Percentiles rank a stretch among this genome's conserved stretches.
These are phyloP conservation scores for Meloidogyne chitwoodi DNA, from an alignment of 1,140 invertebrate species.

Conservation along the genomic window DNA sequence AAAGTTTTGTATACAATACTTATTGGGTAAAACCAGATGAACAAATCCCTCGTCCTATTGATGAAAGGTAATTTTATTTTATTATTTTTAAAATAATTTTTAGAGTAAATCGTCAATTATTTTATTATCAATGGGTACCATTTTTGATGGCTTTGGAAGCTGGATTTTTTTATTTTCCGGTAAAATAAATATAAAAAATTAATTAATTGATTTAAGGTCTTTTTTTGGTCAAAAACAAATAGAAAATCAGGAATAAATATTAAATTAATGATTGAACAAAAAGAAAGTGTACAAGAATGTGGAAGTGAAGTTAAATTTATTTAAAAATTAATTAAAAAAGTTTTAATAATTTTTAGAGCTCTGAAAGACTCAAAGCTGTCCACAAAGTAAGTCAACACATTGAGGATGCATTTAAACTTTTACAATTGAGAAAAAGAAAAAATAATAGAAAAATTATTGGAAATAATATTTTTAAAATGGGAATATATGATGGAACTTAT, in stretches of 20 bases:
- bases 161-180: conserved; percentile 64
- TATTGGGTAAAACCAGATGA: conserved; percentile 56
- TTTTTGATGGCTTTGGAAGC: conserved; percentile 63
- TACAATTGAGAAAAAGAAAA: conserved; percentile 27
- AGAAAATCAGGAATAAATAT: conserved; percentile 50
- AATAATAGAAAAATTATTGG: neutral
- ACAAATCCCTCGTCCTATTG: conserved; percentile 39
- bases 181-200: neutral
- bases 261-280: conserved; percentile 38
- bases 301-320: neutral
- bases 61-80: conserved; percentile 31
- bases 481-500: conserved; percentile 30
- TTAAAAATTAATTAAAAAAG: neutral
- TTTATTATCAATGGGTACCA: conserved; percentile 64
- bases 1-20: conserved; percentile 60
- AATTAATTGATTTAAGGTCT: conserved; percentile 33
- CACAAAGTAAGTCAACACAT: conserved; percentile 40
- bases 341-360: conserved; percentile 33
- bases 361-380: conserved; percentile 43
- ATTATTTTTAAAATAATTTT: neutral
- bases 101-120: conserved; percentile 41
- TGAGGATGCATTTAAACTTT: conserved; percentile 42
- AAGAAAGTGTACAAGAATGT: neutral
- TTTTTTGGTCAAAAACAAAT: conserved; percentile 61
- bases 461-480: conserved; percentile 19